These are phyloP conservation scores for Sylvietta virens DNA, from an alignment of 2,113 vertebrate genomes.

Conservation along the genomic window DNA sequence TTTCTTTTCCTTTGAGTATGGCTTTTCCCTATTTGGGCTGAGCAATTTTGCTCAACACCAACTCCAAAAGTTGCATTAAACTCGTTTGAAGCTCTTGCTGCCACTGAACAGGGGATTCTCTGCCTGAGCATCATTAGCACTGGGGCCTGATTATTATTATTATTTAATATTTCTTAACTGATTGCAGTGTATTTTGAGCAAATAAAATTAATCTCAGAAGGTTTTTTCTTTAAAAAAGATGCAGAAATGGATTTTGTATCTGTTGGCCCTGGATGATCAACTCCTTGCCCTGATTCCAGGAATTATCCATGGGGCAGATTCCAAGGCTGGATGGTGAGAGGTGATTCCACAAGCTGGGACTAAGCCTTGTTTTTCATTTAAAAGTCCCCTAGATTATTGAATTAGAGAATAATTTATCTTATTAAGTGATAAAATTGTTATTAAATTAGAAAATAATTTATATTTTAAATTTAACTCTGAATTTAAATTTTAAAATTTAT, in stretches of 20 bases:
- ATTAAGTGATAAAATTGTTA: neutral
- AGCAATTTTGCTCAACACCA: neutral
- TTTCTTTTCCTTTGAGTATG: neutral
- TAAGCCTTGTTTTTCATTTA: neutral
- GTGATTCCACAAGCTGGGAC: fast-evolving
- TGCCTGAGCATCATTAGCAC: fast-evolving
- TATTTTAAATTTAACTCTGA: neutral
- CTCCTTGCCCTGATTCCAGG: fast-evolving
- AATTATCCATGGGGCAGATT: fast-evolving
- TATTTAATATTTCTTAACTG: neutral
- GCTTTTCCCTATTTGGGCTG: neutral
- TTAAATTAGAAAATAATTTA: neutral
- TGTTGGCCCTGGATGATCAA: neutral
- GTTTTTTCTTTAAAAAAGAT: neutral
- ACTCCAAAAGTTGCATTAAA: neutral
- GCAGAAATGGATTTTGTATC: neutral
- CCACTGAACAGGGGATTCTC: neutral
- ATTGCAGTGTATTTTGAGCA: neutral
- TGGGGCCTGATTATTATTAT: neutral
- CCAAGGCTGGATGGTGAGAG: neutral
- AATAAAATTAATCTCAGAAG: neutral
- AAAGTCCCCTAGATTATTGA: neutral
- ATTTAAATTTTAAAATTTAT: neutral
- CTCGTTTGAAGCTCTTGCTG: fast-evolving
- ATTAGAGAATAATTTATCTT: fast-evolving